Evolutionary conservation across 2,888 invertebrate species (phyloP), one percentile per base, ranked within the genome.

Genomic region (Phortica magna): DNA sequence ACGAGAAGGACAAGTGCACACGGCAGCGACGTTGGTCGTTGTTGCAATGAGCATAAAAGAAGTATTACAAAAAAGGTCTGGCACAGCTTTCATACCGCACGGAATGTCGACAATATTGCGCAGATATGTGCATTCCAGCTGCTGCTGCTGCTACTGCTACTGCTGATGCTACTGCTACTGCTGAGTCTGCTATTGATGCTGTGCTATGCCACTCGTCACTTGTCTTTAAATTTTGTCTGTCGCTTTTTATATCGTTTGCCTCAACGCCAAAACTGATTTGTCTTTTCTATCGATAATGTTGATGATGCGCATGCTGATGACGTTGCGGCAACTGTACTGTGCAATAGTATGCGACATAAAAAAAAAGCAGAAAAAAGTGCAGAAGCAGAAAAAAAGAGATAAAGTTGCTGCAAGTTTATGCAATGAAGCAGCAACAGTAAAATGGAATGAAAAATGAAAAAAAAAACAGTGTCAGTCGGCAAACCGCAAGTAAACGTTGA

Each of bases 281-380:
- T 82, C 77, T 79, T 78, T 81, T 12, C 43, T 80, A 78, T 74
- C 76, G 80, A 78, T 81, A 78, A 79, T 83, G 79, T 79, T 82
- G 76, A 75, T 79, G 72, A 75, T 73, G 68, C n/a, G 39, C 65
- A 65, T 77, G 76, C 77, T 79, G 79, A 77, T 80, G 80, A 77
- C 80, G 77, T 81, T 48, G 68, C 22, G 61, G 74, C 22, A 74
- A 48, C 70, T 22, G 53, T 70, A 70, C 71, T 43, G 67, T 57
- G 64, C 39, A 17, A 41, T 14, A 42, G 65, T 73, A 73, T 55
- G 76, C 43, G 48, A 57, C 65, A 57, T 57, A 65, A 41, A 53
- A 53, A 39, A 73, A n/a, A 14, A 41, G 14, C 41, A 55, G 39
- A 39, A 55, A 53, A 19, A 0, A 6, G n/a, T 53, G 41, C 39